A percentile compares a stretch with the other conserved stretches of the same genome.
phyloP scores from a whole-genome alignment of 37 sponge, comb jelly and placozoan genomes.

The Diacarnus erythraeanus region DNA sequence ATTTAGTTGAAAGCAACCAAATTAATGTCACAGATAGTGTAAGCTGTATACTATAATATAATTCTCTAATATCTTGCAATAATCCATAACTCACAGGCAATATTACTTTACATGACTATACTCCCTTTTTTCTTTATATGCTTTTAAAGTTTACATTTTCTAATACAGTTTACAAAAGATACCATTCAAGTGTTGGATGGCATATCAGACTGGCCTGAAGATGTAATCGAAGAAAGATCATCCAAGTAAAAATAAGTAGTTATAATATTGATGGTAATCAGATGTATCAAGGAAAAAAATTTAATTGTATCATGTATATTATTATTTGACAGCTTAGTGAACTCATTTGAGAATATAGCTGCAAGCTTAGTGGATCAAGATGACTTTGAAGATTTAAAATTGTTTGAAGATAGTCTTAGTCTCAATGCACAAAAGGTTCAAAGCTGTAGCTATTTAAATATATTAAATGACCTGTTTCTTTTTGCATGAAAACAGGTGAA shows the following conservation, averaged over 20 bases:
- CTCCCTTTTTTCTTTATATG: background rate
- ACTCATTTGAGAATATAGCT: conserved; percentile 56
- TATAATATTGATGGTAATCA: too few species aligned
- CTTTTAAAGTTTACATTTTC: background rate
- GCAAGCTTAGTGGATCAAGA: conserved; percentile 28
- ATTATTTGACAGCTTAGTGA: conserved; percentile 1
- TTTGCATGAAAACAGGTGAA: background rate
- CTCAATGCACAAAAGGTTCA: conserved; percentile 39
- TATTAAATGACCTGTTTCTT: background rate
- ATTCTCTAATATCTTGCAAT: background rate
- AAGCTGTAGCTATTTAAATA: background rate
- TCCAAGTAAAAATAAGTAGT: conserved; percentile 13
- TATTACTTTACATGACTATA: background rate
- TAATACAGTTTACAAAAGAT: conserved; percentile 21
- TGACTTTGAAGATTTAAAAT: conserved; percentile 5
- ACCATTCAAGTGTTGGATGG: conserved; percentile 21
- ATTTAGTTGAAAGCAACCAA: background rate
- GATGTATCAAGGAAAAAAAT: background rate
- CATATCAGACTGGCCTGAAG: conserved; percentile 44
- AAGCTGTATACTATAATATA: background rate
- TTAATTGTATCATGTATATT: background rate
- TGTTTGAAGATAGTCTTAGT: background rate
- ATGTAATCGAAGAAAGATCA: conserved; percentile 15
- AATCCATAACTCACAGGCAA: background rate
- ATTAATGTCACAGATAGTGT: conserved; percentile 17